A percentile compares a stretch with the other conserved stretches of the same genome.
Conservation (phyloP, 2,888 invertebrate genomes). For the Cinara cedri region DNA sequence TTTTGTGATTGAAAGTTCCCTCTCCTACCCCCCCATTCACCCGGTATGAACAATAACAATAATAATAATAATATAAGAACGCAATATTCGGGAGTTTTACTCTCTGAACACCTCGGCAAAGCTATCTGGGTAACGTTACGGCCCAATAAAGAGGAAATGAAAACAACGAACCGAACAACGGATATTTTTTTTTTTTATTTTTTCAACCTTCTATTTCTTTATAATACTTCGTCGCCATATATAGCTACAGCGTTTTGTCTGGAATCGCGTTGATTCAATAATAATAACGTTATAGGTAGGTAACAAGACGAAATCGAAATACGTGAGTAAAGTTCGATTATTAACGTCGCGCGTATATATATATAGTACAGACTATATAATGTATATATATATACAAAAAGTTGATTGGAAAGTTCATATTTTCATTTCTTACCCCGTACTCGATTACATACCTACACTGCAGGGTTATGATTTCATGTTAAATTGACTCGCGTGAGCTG, state of each 20-base stretch:
- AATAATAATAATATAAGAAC: slow-evolving; percentile 13
- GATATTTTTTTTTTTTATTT: background rate
- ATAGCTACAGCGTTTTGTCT: slow-evolving; percentile 24
- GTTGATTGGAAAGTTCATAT: slow-evolving; percentile 50
- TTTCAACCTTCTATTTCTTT: slow-evolving; percentile 15
- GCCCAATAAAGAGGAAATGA: slow-evolving; percentile 53
- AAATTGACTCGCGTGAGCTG: background rate
- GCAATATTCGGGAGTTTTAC: slow-evolving; percentile 49
- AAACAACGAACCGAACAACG: slow-evolving; percentile 52
- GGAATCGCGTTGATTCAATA: slow-evolving; percentile 32
- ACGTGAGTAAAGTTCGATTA: slow-evolving; percentile 40
- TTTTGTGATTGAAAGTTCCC: slow-evolving; percentile 52
- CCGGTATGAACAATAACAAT: background rate
- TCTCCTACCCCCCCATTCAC: background rate
- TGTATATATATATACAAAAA: slow-evolving; percentile 1
- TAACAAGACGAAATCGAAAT: slow-evolving; percentile 52
- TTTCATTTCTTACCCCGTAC: background rate
- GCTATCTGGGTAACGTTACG: slow-evolving; percentile 29
- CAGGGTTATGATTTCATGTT: background rate
- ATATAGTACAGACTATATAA: no score
- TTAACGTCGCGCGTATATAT: background rate
- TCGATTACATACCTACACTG: background rate
- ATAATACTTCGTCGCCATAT: background rate
- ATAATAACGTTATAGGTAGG: background rate
- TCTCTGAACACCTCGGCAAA: background rate